A percentile compares a stretch with the other conserved stretches of the same genome.
These are phyloP conservation scores for Cololabis saira DNA, from an alignment of 2,113 vertebrate genomes.

Conservation along the genomic window DNA sequence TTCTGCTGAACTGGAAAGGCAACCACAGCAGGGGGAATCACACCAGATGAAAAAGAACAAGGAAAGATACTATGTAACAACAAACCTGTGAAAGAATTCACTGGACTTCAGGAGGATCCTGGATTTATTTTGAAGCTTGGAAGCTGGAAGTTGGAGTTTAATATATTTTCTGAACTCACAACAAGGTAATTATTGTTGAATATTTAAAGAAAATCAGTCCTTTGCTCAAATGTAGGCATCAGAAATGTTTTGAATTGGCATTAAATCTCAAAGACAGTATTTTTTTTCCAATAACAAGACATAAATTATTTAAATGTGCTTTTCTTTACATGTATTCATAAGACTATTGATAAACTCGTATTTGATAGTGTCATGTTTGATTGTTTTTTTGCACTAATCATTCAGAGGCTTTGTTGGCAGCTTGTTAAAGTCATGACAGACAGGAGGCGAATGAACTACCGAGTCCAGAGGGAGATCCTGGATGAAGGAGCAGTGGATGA, in stretches of 20 bases:
- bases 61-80: neutral
- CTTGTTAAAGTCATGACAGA: slow-evolving; percentile 38
- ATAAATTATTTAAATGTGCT: no score
- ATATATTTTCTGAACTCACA: slow-evolving; percentile 1
- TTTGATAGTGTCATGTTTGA: no score
- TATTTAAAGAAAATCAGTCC: neutral
- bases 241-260: neutral
- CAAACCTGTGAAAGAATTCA: neutral
- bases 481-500: slow-evolving; percentile 73
- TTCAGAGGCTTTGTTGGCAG: neutral
- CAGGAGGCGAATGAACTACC: slow-evolving; percentile 56
- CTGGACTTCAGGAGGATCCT: neutral
- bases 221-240: neutral
- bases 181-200: slow-evolving; percentile 36
- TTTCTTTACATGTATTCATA: no score
- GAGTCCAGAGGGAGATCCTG: slow-evolving; percentile 70
- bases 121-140: neutral
- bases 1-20: neutral
- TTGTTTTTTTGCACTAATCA: no score
- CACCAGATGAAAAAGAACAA: neutral
- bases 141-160: neutral
- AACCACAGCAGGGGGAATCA: neutral
- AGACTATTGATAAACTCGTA: no score
- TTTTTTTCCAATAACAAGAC: no score
- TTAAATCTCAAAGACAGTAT: no score